These are phyloP conservation scores for Aplochiton taeniatus DNA, from an alignment of 2,797 vertebrate species.

Conservation along the genomic window DNA sequence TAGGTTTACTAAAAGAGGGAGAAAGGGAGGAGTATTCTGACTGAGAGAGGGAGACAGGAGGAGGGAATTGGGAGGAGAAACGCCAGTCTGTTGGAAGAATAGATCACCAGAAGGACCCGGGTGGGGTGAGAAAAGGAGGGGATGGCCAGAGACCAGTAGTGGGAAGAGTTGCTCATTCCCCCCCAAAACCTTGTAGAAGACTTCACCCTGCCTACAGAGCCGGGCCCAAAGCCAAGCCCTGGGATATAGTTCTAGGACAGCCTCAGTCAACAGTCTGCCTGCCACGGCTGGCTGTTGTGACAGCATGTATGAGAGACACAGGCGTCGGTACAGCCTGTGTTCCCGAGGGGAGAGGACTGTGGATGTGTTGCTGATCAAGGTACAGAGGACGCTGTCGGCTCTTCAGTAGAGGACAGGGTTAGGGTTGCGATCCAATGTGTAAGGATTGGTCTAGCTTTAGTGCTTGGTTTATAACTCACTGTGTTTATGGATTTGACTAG, in stretches of 20 bases:
- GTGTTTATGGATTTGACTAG: no score
- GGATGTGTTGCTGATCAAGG: conserved; percentile 95
- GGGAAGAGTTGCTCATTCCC: conserved; percentile 59
- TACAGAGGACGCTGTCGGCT: conserved; percentile 60
- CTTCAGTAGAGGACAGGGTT: not conserved
- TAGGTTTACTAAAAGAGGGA: no score
- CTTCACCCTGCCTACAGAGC: not conserved
- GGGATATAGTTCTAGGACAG: conserved; percentile 5
- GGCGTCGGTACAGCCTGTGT: conserved; percentile 91
- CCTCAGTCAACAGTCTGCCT: not conserved
- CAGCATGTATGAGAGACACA: conserved; percentile 95
- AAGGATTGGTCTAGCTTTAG: no score
- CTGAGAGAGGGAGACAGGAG: conserved; percentile 31
- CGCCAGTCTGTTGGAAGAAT: conserved; percentile 19
- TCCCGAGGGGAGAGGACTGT: conserved; percentile 88
- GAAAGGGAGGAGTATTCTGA: conserved; percentile 4
- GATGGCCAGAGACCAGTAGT: conserved; percentile 71
- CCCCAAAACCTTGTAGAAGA: conserved; percentile 31
- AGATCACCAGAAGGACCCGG: conserved; percentile 23
- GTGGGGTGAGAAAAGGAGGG: conserved; percentile 55
- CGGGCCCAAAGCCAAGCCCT: not conserved
- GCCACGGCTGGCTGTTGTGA: conserved; percentile 22
- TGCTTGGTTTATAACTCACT: no score
- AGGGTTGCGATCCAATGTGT: not conserved
- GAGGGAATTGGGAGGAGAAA: conserved; percentile 34